Evolutionary conservation across 2,888 invertebrate species (phyloP).

Genomic region (Trichogramma dendrolimi): DNA sequence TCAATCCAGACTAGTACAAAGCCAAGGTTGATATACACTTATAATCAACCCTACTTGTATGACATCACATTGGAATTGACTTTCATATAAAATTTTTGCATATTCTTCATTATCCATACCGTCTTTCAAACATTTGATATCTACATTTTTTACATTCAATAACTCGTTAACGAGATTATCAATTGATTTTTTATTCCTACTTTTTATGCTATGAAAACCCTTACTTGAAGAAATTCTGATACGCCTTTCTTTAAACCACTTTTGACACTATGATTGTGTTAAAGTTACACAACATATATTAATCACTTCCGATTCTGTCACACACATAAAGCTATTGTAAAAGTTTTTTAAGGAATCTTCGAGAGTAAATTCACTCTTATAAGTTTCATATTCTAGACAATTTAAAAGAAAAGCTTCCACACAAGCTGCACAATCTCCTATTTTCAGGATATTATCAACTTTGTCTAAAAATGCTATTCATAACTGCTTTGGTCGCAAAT

Average conservation of each 20-base stretch:
- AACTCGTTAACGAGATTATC: conserved; percentile 2
- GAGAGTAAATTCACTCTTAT: too few species aligned
- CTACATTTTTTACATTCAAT: background rate
- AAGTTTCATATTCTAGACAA: too few species aligned
- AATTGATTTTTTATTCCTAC: conserved; percentile 5
- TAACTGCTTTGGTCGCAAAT: too few species aligned
- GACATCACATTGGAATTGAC: background rate
- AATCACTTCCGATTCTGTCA: background rate
- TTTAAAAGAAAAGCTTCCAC: too few species aligned
- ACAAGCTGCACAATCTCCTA: too few species aligned
- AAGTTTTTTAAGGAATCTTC: too few species aligned
- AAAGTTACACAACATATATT: conserved; percentile 5
- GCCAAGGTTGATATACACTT: conserved; percentile 10
- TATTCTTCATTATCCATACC: background rate
- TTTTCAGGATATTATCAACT: too few species aligned
- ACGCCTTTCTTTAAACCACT: conserved; percentile 6
- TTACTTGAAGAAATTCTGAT: conserved; percentile 6
- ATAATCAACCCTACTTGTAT: conserved; percentile 11
- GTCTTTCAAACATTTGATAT: background rate
- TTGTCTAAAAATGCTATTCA: too few species aligned
- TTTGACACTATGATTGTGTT: background rate
- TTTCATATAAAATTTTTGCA: conserved; percentile 2
- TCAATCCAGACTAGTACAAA: conserved; percentile 9
- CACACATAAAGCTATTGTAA: background rate
- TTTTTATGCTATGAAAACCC: background rate